Base-by-base conservation (phyloP, 2,888 invertebrate species). In the Brenthis daphne region DNA sequence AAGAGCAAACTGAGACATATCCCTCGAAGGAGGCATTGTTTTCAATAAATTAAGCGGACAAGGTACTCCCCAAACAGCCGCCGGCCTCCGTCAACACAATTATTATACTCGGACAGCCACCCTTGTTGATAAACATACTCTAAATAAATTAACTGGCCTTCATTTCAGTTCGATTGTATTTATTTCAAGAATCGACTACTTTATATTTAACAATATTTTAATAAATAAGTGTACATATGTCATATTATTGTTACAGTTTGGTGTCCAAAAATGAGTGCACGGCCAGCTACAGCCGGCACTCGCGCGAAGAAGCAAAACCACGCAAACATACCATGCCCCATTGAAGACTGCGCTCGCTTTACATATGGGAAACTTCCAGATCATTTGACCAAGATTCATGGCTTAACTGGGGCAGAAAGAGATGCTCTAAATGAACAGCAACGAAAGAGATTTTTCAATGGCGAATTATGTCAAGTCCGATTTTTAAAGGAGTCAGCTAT, bases 51-150 rank as follows among this genome's bases (percentile, higher is more conserved):
- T 92, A 91, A 84, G 79, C 83, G 88, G 87, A 88, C 89, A 87
- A 86, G 86, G 80, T 76, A 76, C 86, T 86, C 79, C 72, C 79
- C 82, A 89, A 91, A 92, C 86, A 91, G 84, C 92, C 90, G 67
- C 37, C 69, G 83, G 92, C 74, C 85, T 92, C 81, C 84, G 89
- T 89, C 89, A 92, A 92, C 92, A 92, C 92, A 92, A 92, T 92
- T 92, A 92, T 92, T 92, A 91, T 91, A 86, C 90, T 90, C 88
- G 91, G 91, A 88, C 93, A 91, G 86, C 89, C 83, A 85, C 90
- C 92, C 87, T 84, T 79, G 85, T 81, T 84, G 85, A 90, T 89
- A 88, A 89, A 90, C 90, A 87, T 85, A 81, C 86, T 85, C 88
- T 90, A 91, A 91, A 91, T 90, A 92, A 91, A 92, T 91, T 90